These are phyloP conservation scores for Eretmochelys imbricata DNA, from an alignment of 2,113 vertebrate genomes.

Conservation along the genomic window DNA sequence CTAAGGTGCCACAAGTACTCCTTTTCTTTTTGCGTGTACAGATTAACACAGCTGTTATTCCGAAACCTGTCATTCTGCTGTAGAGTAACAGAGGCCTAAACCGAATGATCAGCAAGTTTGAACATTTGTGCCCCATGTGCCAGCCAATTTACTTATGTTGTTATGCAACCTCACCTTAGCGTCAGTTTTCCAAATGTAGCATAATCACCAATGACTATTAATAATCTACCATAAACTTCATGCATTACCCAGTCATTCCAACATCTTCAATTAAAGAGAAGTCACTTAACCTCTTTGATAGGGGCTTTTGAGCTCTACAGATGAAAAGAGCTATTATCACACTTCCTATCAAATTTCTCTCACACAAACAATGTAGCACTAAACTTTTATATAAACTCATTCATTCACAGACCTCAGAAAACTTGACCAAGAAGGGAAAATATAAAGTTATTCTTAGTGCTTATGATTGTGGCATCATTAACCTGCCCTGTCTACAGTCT, in stretches of 20 bases:
- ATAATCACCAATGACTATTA: accelerated
- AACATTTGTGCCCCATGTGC: neutral
- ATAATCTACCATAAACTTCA: neutral
- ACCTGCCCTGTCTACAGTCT: accelerated
- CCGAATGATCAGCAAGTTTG: neutral
- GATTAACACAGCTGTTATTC: too few relatives aligned
- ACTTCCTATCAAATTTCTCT: neutral
- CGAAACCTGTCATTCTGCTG: neutral
- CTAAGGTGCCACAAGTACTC: too few relatives aligned
- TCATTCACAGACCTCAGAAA: neutral
- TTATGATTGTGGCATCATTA: accelerated
- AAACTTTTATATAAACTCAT: neutral
- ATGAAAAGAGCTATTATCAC: neutral
- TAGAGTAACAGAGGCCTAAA: neutral
- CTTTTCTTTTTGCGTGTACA: too few relatives aligned
- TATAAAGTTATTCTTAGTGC: neutral
- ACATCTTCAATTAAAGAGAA: neutral
- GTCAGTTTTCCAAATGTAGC: neutral
- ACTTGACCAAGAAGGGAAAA: neutral
- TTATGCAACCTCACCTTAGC: neutral
- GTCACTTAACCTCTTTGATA: neutral
- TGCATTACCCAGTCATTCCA: neutral
- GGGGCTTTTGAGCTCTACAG: neutral
- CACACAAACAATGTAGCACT: neutral
- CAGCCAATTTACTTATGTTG: neutral